These are phyloP conservation scores for Leptopilina boulardi DNA, from an alignment of 1,140 invertebrate genomes.

Conservation along the genomic window DNA sequence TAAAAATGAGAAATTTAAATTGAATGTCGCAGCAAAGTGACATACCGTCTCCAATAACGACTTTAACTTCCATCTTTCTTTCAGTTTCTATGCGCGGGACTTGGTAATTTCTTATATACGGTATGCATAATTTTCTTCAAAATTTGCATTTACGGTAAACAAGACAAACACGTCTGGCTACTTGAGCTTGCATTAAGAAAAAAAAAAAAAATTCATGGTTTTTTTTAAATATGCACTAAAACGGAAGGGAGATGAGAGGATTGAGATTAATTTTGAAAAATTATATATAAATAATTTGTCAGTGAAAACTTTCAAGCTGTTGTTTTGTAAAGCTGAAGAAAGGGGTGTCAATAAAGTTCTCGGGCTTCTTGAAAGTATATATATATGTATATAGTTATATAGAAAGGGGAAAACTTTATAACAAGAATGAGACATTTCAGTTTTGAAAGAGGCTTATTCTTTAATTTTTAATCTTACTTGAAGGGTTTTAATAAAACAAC, in stretches of 20 bases:
- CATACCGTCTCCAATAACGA: conserved; percentile 8
- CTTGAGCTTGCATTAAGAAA: conserved; percentile 5
- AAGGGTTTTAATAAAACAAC: too few species aligned
- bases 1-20: conserved; percentile 27
- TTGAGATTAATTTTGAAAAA: background rate
- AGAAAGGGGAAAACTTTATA: too few species aligned
- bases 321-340: too few species aligned
- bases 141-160: conserved; percentile 22
- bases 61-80: conserved; percentile 15
- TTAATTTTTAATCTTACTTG: too few species aligned
- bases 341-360: background rate
- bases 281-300: background rate
- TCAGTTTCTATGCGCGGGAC: background rate
- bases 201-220: background rate
- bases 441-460: too few species aligned
- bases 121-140: conserved; percentile 23
- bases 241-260: too few species aligned
- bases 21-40: conserved; percentile 5
- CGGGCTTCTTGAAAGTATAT: background rate
- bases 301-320: background rate
- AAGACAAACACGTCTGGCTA: conserved; percentile 24
- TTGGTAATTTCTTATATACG: conserved; percentile 26
- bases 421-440: too few species aligned
- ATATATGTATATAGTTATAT: too few species aligned
- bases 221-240: background rate